Conservation (phyloP, 92 coral and sea anemone species). For the Phenganax marumi region DNA sequence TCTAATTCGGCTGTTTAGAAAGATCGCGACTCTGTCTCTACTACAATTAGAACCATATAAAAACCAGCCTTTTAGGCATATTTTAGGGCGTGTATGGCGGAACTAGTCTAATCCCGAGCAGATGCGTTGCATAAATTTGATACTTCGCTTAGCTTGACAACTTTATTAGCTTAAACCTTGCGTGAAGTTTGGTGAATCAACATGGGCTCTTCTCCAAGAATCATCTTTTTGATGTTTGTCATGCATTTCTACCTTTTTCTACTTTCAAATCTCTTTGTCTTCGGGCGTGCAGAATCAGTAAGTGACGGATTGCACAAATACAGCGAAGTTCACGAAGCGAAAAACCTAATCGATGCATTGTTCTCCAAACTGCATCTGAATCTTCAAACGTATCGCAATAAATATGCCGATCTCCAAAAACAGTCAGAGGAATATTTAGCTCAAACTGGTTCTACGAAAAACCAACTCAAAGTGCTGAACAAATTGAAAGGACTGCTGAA, state of each 20-base stretch:
- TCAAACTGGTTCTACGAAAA: constrained; percentile 26
- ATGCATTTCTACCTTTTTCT: not conserved
- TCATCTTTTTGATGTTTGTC: no score
- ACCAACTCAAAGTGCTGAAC: constrained; percentile 45
- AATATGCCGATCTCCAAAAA: not conserved
- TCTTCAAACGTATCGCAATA: constrained; percentile 20
- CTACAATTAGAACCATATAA: no score
- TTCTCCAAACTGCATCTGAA: constrained; percentile 48
- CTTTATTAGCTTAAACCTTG: no score
- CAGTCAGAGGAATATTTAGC: constrained; percentile 11
- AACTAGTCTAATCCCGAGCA: no score
- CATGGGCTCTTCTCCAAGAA: no score
- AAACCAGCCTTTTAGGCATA: no score
- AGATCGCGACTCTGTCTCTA: no score
- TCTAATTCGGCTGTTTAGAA: no score
- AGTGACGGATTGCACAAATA: constrained; percentile 4
- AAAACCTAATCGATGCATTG: constrained; percentile 51
- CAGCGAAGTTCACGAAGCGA: constrained; percentile 46
- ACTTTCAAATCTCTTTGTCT: not conserved
- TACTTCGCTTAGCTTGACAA: no score
- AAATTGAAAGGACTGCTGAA: constrained; percentile 53
- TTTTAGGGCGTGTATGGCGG: no score
- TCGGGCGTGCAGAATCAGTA: not conserved
- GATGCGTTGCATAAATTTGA: no score
- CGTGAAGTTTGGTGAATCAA: no score